Conservation (phyloP, 30 jellyfish, hydroid and myxozoan species). For the Aurelia sp. region DNA sequence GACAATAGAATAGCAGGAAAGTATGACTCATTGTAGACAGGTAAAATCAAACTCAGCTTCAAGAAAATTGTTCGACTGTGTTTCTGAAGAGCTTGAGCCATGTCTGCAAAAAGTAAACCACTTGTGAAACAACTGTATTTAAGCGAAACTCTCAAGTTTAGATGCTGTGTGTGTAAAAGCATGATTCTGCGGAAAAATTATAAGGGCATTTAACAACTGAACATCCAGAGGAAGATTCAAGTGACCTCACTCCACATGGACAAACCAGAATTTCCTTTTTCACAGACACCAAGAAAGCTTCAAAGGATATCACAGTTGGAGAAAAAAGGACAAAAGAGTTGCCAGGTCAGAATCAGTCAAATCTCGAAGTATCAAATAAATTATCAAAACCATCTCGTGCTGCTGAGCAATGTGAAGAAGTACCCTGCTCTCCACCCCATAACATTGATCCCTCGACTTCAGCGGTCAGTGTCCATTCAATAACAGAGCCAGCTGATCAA, state of each 20-base stretch:
- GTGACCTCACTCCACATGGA: slow-evolving; percentile 2
- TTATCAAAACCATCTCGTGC: background rate
- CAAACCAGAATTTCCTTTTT: background rate
- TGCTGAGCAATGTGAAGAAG: background rate
- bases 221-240: background rate
- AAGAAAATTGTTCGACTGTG: too few relatives aligned
- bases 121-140: background rate
- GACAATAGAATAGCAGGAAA: too few relatives aligned
- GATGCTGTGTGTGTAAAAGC: background rate
- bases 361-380: background rate
- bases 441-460: too few relatives aligned
- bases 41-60: too few relatives aligned
- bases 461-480: too few relatives aligned
- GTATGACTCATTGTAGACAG: too few relatives aligned
- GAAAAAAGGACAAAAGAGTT: slow-evolving; percentile 1
- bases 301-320: slow-evolving; percentile 9
- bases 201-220: background rate
- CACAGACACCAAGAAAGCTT: background rate
- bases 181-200: background rate
- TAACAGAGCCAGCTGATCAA: too few relatives aligned
- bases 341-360: background rate
- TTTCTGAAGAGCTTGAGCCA: background rate
- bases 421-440: too few relatives aligned
- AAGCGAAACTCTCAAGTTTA: background rate
- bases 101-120: background rate